A percentile compares a stretch with the other conserved stretches of the same genome.
Conservation (phyloP, 2,888 invertebrate species). For the Eristalis pertinax region DNA sequence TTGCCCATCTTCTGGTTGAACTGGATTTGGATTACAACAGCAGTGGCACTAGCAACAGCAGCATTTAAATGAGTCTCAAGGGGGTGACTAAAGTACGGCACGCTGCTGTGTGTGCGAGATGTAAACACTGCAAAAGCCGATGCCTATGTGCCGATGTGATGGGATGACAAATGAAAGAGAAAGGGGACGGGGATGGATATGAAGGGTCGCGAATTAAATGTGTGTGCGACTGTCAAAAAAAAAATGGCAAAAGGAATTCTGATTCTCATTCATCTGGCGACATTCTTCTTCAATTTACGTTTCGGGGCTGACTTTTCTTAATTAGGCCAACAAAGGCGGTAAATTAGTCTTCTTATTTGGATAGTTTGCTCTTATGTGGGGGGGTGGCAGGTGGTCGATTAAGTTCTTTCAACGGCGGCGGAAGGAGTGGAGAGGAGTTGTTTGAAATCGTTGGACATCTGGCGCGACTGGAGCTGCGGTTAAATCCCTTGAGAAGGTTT, state of each 20-base stretch:
- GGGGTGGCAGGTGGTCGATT: background rate
- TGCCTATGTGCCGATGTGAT: background rate
- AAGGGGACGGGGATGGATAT: no score
- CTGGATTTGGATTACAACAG: conserved; percentile 59
- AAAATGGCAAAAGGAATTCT: conserved; percentile 35
- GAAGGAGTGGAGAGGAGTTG: no score
- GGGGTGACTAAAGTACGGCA: conserved; percentile 53
- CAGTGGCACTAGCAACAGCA: background rate
- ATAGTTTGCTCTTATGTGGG: background rate
- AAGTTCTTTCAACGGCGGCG: background rate
- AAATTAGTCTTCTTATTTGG: background rate
- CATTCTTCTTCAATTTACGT: conserved; percentile 27
- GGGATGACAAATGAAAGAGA: background rate
- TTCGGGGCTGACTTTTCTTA: conserved; percentile 26
- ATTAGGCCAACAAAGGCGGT: conserved; percentile 31
- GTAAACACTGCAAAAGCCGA: conserved; percentile 27
- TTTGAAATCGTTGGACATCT: no score
- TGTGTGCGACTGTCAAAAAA: conserved; percentile 39
- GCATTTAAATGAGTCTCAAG: conserved; percentile 67
- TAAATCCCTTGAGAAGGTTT: no score
- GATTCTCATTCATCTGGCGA: conserved; percentile 47
- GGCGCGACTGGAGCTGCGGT: no score
- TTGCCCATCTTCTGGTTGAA: conserved; percentile 43
- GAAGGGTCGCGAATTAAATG: conserved; percentile 39
- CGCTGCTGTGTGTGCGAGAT: conserved; percentile 19